Evolutionary conservation across 1,140 invertebrate species (phyloP), one percentile per base, ranked within the genome.

Genomic region (Holotrichia oblita): DNA sequence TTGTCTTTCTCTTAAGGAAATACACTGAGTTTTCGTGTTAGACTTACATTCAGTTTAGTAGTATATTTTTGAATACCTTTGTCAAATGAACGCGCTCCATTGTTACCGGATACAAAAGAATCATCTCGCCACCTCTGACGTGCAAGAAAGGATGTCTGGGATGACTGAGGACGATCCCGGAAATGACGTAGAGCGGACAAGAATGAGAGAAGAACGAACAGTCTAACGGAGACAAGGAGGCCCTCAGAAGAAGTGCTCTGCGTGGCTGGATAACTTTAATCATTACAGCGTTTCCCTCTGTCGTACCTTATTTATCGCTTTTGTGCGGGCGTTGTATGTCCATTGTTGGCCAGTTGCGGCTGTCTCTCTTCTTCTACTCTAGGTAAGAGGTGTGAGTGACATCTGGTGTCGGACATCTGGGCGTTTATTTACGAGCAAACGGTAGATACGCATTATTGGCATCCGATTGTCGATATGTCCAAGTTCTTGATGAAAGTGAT

Each of bases 41-140:
- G 48, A 55, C n/a, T 55, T 14, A 6, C n/a, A 14, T 55, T 55
- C 48, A 55, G 14, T 14, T 55, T 17, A 17, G n/a, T 17, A 17
- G n/a, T n/a, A 17, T 55, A n/a, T 55, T 55, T 55, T 55, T 55
- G 48, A 55, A 55, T 55, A 55, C 48, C 48, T 55, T 55, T 55
- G 48, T 55, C 48, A 17, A 17, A 55, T 55, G 14, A 55, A 55
- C 48, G 48, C 14, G 14, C 6, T n/a, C 48, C 6, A 55, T 55
- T 55, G 48, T 55, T 55, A 17, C n/a, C 48, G 14, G 48, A 3
- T 55, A 55, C 48, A 55, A 55, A 55, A n/a, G 48, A 55, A 55
- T 55, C 48, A 17, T 55, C 48, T 17, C 7, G 14, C 9, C 48
- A 55, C 48, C 48, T 55, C 48, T 55, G 48, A 55, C 17, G 17